Base-by-base conservation (phyloP, 2,888 invertebrate genomes). In the Augiades crinisus region DNA sequence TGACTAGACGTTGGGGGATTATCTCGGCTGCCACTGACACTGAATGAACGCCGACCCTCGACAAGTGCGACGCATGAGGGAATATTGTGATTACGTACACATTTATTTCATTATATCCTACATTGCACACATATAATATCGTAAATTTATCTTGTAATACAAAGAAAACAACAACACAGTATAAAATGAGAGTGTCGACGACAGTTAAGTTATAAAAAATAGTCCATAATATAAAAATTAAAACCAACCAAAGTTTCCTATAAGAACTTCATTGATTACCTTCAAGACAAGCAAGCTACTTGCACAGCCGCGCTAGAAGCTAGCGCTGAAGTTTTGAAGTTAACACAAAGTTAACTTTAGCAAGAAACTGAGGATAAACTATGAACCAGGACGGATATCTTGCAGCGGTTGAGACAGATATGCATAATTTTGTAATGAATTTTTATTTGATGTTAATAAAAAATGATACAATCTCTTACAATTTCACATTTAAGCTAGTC, bases 71-170 rank as follows among this genome's bases (percentile, higher is more conserved):
- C 41, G 47, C 53, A 69, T 66, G 60, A 60, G 67, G 73, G 71
- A 67, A 74, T 67, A 67, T 72, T 67, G 64, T 72, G 69, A 78
- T 78, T 72, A 74, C 72, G 73, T 75, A 74, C 72, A 63, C 68
- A 67, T 75, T 76, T 76, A 78, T 77, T 73, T 63, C 72, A 74
- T 81, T 78, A 78, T 77, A 73, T 66, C 67, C 69, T 69, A 76
- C 80, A 75, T 63, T 58, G 62, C 55, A 60, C 61, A n/a, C n/a
- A n/a, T n/a, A n/a, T n/a, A n/a, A n/a, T n/a, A n/a, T n/a, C n/a
- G n/a, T n/a, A n/a, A n/a, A n/a, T n/a, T n/a, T n/a, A n/a, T n/a
- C n/a, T n/a, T n/a, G n/a, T n/a, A n/a, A n/a, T n/a, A n/a, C n/a
- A n/a, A n/a, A n/a, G n/a, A n/a, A n/a, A n/a, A n/a, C n/a, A n/a